Evolutionary conservation across 2,113 vertebrate genomes (phyloP).

Genomic region (Tonatia bakeri): DNA sequence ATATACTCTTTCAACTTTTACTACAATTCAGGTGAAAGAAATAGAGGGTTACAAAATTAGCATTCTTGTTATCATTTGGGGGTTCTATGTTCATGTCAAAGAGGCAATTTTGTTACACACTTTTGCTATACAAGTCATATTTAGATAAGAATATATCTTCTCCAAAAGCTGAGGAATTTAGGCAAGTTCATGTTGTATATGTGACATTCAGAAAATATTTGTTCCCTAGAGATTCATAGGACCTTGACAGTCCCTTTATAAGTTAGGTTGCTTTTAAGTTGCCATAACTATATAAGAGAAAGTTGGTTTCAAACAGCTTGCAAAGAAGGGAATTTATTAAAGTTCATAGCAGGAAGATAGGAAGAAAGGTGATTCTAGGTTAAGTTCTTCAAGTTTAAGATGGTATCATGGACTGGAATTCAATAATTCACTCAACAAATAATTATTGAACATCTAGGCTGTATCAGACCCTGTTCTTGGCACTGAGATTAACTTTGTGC

Average conservation of each 20-base stretch:
- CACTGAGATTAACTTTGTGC: background rate
- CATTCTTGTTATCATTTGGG: background rate
- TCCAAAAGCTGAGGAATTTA: background rate
- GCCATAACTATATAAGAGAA: background rate
- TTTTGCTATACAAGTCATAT: background rate
- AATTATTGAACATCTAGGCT: background rate
- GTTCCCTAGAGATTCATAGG: background rate
- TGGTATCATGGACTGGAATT: background rate
- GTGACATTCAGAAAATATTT: background rate
- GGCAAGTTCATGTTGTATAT: background rate
- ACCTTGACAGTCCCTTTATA: background rate
- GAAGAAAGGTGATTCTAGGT: background rate
- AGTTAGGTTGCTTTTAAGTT: background rate
- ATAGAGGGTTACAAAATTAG: background rate
- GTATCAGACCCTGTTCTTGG: background rate
- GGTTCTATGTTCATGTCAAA: background rate
- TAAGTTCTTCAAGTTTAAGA: background rate
- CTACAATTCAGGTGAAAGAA: background rate
- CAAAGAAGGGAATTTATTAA: background rate
- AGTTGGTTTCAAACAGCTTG: background rate
- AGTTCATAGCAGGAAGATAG: background rate
- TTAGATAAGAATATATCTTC: background rate
- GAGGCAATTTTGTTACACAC: background rate
- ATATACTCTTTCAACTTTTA: background rate
- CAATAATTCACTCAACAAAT: background rate